Evolutionary conservation across 2,797 vertebrate genomes (phyloP).

Genomic region (Manis pentadactyla): DNA sequence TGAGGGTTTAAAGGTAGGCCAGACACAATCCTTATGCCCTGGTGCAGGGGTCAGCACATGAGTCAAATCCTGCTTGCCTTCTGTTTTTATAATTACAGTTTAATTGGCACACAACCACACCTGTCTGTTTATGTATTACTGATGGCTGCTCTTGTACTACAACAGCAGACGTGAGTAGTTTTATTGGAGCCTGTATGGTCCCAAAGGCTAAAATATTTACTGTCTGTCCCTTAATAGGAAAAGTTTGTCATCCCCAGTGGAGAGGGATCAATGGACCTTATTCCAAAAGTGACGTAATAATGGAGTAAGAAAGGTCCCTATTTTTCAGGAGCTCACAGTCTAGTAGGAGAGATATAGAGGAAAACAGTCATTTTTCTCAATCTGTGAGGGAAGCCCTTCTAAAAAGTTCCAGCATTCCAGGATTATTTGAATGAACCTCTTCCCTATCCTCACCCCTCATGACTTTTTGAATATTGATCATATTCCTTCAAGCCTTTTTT

Average conservation of each 20-base stretch:
- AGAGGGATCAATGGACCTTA: background rate
- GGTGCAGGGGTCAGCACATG: background rate
- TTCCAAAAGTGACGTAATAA: conserved; percentile 22
- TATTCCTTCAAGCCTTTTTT: background rate
- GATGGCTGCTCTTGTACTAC: background rate
- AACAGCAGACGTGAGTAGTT: background rate
- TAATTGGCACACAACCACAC: background rate
- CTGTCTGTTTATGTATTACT: background rate
- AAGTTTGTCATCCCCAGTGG: background rate
- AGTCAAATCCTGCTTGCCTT: background rate
- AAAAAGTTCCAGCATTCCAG: background rate
- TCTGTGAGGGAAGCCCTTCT: background rate
- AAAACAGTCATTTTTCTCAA: conserved; percentile 10
- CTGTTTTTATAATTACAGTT: background rate
- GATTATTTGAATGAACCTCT: conserved; percentile 1
- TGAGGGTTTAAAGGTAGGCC: background rate
- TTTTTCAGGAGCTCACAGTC: background rate
- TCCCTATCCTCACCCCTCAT: background rate
- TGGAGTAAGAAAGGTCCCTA: background rate
- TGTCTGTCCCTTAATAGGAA: background rate
- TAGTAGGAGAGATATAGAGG: background rate
- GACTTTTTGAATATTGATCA: background rate
- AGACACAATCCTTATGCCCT: background rate
- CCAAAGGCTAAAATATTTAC: background rate
- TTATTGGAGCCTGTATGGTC: background rate